Base-by-base conservation (phyloP, 92 coral and sea anemone genomes). In the Heliopora coerulea region DNA sequence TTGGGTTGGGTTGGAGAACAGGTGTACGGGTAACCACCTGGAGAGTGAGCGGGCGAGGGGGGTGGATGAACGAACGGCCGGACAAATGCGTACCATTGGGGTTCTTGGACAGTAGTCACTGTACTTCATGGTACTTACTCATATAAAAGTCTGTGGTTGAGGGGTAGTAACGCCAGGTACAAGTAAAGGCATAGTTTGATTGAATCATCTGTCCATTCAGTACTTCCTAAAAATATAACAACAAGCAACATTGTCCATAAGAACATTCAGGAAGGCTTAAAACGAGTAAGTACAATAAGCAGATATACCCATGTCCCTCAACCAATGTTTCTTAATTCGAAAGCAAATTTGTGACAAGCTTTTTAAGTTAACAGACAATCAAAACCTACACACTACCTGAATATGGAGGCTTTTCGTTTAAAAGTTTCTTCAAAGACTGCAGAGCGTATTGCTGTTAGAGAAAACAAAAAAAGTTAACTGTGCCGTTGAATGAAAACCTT, bases 151-250 rank as follows among this genome's bases (percentile, higher is more conserved):
- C 90, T 79, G 85, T 93, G 98, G 50, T 93, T 90, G 61, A 90
- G 96, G 3, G 98, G 98, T 27, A 93, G 75, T 61, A 93, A 60
- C 1, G 98, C 98, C 15, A 93, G 85, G 78, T 93, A 93, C 56
- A 93, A 68, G 83, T 93, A 93, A 64, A 93, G 80, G 66, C 98
- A 90, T 35, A 88, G 87, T 76, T 93, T 93, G 76, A 93, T 93
- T 34, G 95, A 81, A 18, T 93, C 98, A 17, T 93, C 98, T 0
- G 98, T 87, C 98, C 98, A 93, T 30, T 88, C 92, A 3, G 78
- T 86, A 18, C 81, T 81, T 27, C 84, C 87, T 23, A 78, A 74
- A 49, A 33, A 49, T n/a, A n/a, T n/a, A 41, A 21, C 33, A 34
- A 42, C 25, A 75, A 8, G 20, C 48, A 18, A 10, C 42, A 15